Base-by-base conservation (phyloP, 2,113 vertebrate species). In the Calonectris borealis region DNA sequence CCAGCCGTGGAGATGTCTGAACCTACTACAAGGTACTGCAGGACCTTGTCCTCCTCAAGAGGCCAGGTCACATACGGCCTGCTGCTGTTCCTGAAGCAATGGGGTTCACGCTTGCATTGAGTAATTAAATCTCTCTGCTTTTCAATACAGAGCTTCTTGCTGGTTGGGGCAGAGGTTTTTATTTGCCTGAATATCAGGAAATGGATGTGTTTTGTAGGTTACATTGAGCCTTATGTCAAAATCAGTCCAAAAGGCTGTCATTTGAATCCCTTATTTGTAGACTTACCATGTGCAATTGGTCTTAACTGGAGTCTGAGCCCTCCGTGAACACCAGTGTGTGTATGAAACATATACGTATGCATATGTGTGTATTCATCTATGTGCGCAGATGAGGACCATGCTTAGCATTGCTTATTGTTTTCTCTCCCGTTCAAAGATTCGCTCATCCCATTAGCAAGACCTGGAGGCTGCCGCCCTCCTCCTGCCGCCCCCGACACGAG, bases 61-160 rank as follows among this genome's bases (percentile, higher is more conserved):
- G 34, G 25, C 6, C 1, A 0, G 27, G 40, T 55, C 22, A 29
- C 27, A 21, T 2, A 17, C 9, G 51, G 16, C 29, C 38, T 83
- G 17, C 16, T 80, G 44, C 36, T 40, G 55, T 44, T 68, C 48
- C 76, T 46, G 54, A 27, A 49, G 52, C 61, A 48, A 36, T 2
- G 16, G 61, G 24, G 20, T 9, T 76, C 57, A 54, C 2, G 2
- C 13, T 57, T 0, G 0, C 51, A 73, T 31, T 1, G 15, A 57
- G 34, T 9, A 44, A 44, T 62, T 61, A 76, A 13, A 61, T 22
- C 27, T 65, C 60, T n/a, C 52, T 26, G n/a, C 7, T 78, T 85
- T 82, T 52, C 61, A 81, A 18, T 13, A 70, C 13, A 24, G 32
- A 54, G 25, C 20, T 64, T 88, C 49, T 25, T 16, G 18, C 13